These are phyloP conservation scores for Psittacus erithacus DNA, from an alignment of 2,113 vertebrate species.

Conservation along the genomic window DNA sequence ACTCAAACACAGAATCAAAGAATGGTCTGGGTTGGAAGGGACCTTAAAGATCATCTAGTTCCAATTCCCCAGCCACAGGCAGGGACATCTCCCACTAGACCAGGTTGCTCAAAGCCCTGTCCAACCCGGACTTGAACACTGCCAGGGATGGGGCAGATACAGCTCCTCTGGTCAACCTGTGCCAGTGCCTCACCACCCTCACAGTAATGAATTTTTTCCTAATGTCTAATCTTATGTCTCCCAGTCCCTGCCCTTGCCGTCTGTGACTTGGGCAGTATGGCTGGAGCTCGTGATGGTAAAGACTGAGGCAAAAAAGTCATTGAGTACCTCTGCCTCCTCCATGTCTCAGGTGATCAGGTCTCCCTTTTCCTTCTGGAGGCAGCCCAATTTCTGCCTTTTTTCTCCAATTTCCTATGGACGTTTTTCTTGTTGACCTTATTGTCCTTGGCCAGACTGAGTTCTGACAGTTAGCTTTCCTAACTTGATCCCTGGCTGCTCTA, in stretches of 20 bases:
- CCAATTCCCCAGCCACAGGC: background rate
- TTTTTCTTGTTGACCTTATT: background rate
- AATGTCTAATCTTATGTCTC: background rate
- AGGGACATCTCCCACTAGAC: background rate
- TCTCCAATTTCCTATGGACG: background rate
- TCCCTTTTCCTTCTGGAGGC: background rate
- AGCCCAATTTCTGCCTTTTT: background rate
- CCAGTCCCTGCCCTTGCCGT: background rate
- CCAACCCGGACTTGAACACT: background rate
- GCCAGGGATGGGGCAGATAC: background rate
- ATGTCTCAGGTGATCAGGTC: background rate
- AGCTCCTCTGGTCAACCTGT: background rate
- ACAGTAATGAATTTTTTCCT: background rate
- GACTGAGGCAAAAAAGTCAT: background rate
- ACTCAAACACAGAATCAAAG: background rate
- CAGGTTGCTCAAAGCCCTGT: background rate
- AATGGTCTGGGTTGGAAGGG: background rate
- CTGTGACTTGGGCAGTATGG: background rate
- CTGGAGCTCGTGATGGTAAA: background rate
- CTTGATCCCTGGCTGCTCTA: background rate
- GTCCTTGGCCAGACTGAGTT: background rate
- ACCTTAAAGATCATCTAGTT: background rate
- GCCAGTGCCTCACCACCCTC: background rate
- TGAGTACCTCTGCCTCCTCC: background rate
- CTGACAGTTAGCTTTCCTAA: background rate